Evolutionary conservation across 2,113 vertebrate genomes (phyloP), one percentile per base, ranked within the genome.

Genomic region (Seriola rivoliana): DNA sequence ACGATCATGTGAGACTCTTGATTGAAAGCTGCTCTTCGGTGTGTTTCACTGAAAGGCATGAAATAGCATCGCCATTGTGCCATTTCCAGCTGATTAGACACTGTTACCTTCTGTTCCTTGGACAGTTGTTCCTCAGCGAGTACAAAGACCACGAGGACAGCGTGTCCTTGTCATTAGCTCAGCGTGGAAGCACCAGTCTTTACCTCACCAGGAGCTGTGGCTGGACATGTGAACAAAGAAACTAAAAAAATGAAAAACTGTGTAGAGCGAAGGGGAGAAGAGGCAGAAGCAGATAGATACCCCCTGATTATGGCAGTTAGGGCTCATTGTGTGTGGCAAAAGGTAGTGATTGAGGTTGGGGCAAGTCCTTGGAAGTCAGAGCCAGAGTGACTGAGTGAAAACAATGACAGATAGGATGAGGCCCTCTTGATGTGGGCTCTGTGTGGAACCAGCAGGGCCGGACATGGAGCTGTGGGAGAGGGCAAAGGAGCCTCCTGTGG

Each of bases 371-470:
- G 77, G 81, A 82, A 81, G 85, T 84, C 59, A 55, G 65, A 75
- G 78, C 48, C 44, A 48, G 66, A 78, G 65, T 65, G 74, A 84
- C 46, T 36, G 74, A 86, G 81, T 32, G 81, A 87, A 91, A 91
- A 93, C 92, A 91, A 82, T 88, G 80, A 81, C 57, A 19, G 85
- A 74, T 86, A 89, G 92, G 90, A 94, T 90, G 80, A 91, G 80
- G 75, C 71, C 54, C 32, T 65, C 85, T 78, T 80, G 75, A 90
- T 82, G 85, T 88, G 73, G 80, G 52, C 80, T 73, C 55, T 68
- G 29, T 72, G 71, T 84, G 88, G 75, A 90, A 78, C 76, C 65
- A 71, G 82, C 40, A 8, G 78, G 73, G 68, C 78, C 34, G 4
- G 57, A 81, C 81, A 82, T 63, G 63, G 86, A 87, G 72, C 81